Conservation (phyloP, 1,140 invertebrate species). For the Catajapyx aquilonaris region DNA sequence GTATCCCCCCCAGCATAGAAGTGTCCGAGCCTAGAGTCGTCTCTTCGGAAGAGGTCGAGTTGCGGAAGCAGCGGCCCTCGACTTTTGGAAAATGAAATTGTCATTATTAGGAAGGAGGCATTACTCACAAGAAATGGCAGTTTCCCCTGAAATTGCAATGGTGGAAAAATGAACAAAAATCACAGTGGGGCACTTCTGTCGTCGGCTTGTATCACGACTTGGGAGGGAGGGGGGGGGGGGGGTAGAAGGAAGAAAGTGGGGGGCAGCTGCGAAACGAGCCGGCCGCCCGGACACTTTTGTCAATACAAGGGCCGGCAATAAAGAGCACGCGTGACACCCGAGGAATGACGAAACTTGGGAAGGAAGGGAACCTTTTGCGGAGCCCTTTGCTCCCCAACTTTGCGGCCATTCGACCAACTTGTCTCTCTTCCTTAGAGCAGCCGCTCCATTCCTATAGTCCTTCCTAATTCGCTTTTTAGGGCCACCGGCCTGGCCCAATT, state of each 20-base stretch:
- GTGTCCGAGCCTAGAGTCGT: not conserved
- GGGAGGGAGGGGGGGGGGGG: not conserved
- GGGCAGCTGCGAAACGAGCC: not conserved
- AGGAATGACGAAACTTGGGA: conserved; percentile 9
- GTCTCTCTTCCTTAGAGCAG: too few species aligned
- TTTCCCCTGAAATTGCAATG: too few species aligned
- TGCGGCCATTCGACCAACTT: too few species aligned
- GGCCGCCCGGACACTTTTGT: conserved; percentile 5
- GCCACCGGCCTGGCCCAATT: too few species aligned
- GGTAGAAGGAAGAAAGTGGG: not conserved
- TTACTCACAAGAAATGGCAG: not conserved
- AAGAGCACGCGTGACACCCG: conserved; percentile 9
- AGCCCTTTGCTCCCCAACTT: too few species aligned
- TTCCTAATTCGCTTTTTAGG: too few species aligned
- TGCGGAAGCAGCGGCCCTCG: not conserved
- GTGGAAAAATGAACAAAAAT: too few species aligned
- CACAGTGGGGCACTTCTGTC: not conserved
- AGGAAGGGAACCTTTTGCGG: too few species aligned
- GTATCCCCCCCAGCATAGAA: not conserved
- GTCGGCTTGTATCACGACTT: not conserved
- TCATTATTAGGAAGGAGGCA: not conserved
- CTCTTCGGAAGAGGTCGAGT: not conserved
- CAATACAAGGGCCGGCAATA: conserved; percentile 8
- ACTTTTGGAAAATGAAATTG: conserved; percentile 1
- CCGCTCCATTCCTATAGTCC: too few species aligned